Base-by-base conservation (phyloP, 2,888 invertebrate genomes). In the Vannuccia rotundouncinata region DNA sequence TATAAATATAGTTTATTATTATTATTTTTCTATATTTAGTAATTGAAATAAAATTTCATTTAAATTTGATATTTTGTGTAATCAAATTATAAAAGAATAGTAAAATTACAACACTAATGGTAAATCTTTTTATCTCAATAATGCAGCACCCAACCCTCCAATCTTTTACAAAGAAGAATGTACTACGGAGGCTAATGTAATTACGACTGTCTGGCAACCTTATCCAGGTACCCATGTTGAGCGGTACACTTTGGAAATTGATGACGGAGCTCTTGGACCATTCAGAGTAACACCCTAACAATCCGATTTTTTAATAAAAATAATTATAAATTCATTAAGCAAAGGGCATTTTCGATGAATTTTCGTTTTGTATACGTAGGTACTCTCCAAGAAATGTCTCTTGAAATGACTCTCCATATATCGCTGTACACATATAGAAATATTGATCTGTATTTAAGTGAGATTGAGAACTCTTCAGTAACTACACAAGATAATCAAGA, bases 161-260 rank as follows among this genome's bases (percentile, higher is more conserved):
- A 90, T 91, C 84, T 93, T 98, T 88, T 93, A 95, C 85, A 94
- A 95, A 77, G 94, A 95, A 88, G 95, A 95, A 88, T 98, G 98
- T 80, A 94, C 93, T 85, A 95, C 96, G 76, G 96, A 97, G 90
- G 97, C 97, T 89, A 97, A 98, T 90, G 95, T 95, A 83, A 95
- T 98, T 84, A 98, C 97, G 82, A 92, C 98, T 83, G 95, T 95
- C 83, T 98, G 98, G 98, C 93, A 93, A 83, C 79, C 79, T 1
- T 79, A 79, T 74, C 79, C 79, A 1, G 79, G 79, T 5, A 66
- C 73, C 1, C 92, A 93, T 85, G 93, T 95, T 83, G 95, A 97
- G 86, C 96, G 95, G 2, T 97, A 95, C 89, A 93, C 95, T 82
- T 91, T 98, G 84, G 97, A 98, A 88, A 90, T 98, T 84, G 97